Percentiles rank a stretch among this genome's conserved stretches.
Evolutionary conservation across 2,113 vertebrate species (phyloP).

Genomic region (Falco punctatus): DNA sequence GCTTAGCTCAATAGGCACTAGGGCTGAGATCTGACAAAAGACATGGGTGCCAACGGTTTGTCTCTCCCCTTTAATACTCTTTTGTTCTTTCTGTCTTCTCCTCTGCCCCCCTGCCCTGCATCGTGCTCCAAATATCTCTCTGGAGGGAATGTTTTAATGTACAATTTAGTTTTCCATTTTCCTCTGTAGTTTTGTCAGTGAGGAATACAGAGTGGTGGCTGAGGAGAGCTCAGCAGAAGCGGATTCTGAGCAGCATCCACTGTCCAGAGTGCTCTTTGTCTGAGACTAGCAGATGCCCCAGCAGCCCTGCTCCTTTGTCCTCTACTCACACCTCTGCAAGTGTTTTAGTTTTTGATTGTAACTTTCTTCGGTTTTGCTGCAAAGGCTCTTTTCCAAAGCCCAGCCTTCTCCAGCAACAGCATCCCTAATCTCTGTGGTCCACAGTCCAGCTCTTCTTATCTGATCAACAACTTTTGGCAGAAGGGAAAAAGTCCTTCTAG

Average conservation of each 20-base stretch:
- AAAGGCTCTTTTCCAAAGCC: neutral
- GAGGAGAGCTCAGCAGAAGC: neutral
- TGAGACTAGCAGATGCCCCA: neutral
- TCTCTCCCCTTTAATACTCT: neutral
- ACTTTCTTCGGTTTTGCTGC: neutral
- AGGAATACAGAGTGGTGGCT: neutral
- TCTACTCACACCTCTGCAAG: neutral
- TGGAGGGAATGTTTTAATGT: neutral
- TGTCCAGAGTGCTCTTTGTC: neutral
- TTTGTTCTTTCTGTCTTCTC: neutral
- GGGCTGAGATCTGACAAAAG: neutral
- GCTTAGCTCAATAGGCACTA: neutral
- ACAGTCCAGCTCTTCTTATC: slow-evolving; percentile 3
- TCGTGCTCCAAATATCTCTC: neutral
- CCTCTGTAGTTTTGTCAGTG: neutral
- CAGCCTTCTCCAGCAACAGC: neutral
- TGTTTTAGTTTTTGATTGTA: neutral
- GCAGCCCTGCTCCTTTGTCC: neutral
- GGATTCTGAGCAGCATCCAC: neutral
- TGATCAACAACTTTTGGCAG: slow-evolving; percentile 8
- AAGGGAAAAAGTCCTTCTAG: neutral
- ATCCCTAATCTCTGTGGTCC: neutral
- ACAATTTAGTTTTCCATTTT: neutral
- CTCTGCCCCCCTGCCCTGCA: neutral
- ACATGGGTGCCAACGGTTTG: neutral